These are phyloP conservation scores for Ammospiza maritima DNA, from an alignment of 2,797 vertebrate genomes.

Conservation along the genomic window DNA sequence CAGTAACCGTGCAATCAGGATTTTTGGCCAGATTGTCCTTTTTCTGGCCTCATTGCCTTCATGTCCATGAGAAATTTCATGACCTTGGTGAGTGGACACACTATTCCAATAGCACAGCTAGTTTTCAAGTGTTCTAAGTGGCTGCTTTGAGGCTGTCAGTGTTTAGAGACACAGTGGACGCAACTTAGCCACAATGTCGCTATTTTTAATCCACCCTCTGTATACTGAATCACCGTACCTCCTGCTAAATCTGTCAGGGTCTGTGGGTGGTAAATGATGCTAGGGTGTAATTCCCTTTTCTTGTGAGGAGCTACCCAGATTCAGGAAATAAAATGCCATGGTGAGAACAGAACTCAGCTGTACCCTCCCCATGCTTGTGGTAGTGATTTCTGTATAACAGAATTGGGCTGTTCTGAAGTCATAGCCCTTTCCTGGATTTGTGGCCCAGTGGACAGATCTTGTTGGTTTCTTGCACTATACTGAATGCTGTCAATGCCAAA, in stretches of 20 bases:
- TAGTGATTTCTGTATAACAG: not conserved
- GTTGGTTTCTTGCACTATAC: not conserved
- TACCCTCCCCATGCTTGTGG: not conserved
- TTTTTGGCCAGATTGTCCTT: not conserved
- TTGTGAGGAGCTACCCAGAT: slow-evolving; percentile 10
- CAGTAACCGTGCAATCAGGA: not conserved
- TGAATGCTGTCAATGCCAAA: not conserved
- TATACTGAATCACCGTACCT: slow-evolving; percentile 70
- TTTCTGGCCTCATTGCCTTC: not conserved
- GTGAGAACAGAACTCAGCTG: not conserved
- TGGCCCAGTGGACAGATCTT: not conserved
- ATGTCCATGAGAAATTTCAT: not conserved
- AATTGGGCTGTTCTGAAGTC: not conserved
- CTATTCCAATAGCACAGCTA: not conserved
- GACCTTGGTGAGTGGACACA: not conserved
- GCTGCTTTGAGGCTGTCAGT: slow-evolving; percentile 21
- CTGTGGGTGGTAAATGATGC: slow-evolving; percentile 64
- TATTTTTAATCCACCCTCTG: slow-evolving; percentile 73
- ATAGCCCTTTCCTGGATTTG: not conserved
- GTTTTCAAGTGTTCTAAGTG: not conserved
- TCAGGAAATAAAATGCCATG: not conserved
- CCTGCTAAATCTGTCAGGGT: slow-evolving; percentile 68
- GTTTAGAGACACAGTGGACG: not conserved
- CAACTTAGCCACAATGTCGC: slow-evolving; percentile 37
- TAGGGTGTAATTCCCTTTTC: slow-evolving; percentile 48